phyloP scores from a whole-genome alignment of 2,888 invertebrate genomes.

The Melanchra persicariae region DNA sequence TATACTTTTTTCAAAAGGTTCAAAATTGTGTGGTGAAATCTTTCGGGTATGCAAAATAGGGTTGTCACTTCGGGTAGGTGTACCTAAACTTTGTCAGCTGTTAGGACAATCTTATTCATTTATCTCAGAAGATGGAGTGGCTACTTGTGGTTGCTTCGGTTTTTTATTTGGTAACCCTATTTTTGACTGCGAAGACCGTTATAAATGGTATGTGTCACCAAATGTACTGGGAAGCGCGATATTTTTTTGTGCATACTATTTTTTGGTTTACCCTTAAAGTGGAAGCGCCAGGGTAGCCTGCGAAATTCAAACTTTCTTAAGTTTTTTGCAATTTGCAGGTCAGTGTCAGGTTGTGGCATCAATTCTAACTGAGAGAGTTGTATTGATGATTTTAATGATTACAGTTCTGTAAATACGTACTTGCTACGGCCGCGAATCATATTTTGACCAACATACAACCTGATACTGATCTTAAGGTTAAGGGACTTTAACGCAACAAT shows the following conservation, averaged over 20 bases:
- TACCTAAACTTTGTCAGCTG: constrained; percentile 66
- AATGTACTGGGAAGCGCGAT: not conserved
- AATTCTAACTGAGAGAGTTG: too few species aligned
- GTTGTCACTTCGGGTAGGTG: constrained; percentile 52
- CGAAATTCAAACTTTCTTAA: too few species aligned
- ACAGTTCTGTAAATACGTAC: too few species aligned
- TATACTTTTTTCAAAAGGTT: not conserved
- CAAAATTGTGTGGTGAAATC: not conserved
- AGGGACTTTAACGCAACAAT: too few species aligned
- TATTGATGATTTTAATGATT: too few species aligned
- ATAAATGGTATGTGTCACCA: constrained; percentile 39
- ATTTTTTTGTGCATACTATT: not conserved
- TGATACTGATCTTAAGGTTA: too few species aligned
- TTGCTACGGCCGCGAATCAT: too few species aligned
- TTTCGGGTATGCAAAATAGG: constrained; percentile 24
- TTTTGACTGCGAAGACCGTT: constrained; percentile 42
- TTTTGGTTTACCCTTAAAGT: too few species aligned
- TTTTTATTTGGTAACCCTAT: constrained; percentile 51
- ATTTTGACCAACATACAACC: too few species aligned
- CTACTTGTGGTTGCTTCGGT: constrained; percentile 41
- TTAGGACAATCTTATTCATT: constrained; percentile 69
- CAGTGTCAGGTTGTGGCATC: too few species aligned
- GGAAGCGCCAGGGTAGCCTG: too few species aligned
- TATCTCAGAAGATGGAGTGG: constrained; percentile 70
- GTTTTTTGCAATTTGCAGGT: too few species aligned